These are phyloP conservation scores for Synanceia verrucosa DNA, from an alignment of 2,797 vertebrate genomes.

Conservation along the genomic window DNA sequence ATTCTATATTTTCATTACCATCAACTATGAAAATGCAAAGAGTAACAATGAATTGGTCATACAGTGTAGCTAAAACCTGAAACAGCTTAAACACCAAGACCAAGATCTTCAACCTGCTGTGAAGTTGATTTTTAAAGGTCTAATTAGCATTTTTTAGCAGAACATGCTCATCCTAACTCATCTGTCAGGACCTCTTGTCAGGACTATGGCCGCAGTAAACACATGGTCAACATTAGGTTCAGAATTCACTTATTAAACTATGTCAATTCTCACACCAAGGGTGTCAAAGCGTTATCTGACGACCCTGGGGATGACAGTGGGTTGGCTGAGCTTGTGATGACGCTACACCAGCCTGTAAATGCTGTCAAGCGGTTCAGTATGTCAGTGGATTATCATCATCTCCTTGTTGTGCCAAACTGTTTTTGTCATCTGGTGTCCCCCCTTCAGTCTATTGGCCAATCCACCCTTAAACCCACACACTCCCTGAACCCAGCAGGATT, in stretches of 20 bases:
- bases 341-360: slow-evolving; percentile 7
- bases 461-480: slow-evolving; percentile 52
- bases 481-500: slow-evolving; percentile 58
- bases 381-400: slow-evolving; percentile 60
- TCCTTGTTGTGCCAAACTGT: slow-evolving; percentile 55
- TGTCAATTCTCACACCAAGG: no score
- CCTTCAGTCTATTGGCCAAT: slow-evolving; percentile 38
- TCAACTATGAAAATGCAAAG: background rate
- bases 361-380: slow-evolving; percentile 26
- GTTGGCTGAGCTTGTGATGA: background rate
- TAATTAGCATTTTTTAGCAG: background rate
- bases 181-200: no score
- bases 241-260: background rate
- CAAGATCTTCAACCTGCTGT: background rate
- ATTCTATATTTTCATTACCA: background rate
- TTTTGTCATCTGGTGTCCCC: slow-evolving; percentile 51
- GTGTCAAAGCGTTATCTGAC: no score
- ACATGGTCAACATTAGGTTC: background rate
- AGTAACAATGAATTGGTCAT: background rate
- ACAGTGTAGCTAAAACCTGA: background rate
- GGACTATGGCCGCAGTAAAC: background rate
- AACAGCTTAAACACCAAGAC: background rate
- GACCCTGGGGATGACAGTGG: no score
- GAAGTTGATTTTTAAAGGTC: background rate
- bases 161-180: no score